A percentile compares a stretch with the other conserved stretches of the same genome.
phyloP scores from a whole-genome alignment of 1,140 invertebrate genomes.

The Idris sp. region DNA sequence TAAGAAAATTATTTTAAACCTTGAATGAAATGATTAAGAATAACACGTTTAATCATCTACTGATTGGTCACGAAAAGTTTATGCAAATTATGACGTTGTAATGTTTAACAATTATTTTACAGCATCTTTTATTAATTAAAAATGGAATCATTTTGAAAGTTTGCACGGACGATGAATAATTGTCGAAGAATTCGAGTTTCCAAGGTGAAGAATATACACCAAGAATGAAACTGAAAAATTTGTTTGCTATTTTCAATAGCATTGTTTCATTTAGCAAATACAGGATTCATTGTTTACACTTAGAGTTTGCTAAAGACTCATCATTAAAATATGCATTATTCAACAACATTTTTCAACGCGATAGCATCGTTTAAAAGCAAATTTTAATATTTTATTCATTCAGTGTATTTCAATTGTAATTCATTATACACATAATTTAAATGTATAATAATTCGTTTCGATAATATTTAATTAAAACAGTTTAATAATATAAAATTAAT shows the following conservation, averaged over 20 bases:
- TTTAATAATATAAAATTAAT: no score
- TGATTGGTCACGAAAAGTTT: conserved; percentile 16
- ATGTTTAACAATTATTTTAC: conserved; percentile 11
- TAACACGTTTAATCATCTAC: not conserved
- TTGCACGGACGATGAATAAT: conserved; percentile 1
- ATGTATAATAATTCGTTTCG: no score
- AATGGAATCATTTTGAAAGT: conserved; percentile 18
- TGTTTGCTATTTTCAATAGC: not conserved
- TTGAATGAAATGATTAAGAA: conserved; percentile 6
- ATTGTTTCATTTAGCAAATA: conserved; percentile 6
- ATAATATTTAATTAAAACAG: no score
- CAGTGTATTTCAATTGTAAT: no score
- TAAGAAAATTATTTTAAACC: not conserved
- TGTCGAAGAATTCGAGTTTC: conserved; percentile 4
- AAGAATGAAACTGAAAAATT: conserved; percentile 6
- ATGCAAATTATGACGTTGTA: conserved; percentile 18
- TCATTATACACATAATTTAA: no score
- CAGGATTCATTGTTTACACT: not conserved
- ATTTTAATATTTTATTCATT: no score
- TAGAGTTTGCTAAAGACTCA: not conserved
- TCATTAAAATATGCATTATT: not conserved
- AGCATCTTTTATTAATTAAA: conserved; percentile 20
- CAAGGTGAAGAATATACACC: conserved; percentile 10
- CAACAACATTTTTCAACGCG: no score
- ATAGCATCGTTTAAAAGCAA: no score